Evolutionary conservation across 2,113 vertebrate genomes (phyloP).

Genomic region (Chaetorhynchus papuensis): DNA sequence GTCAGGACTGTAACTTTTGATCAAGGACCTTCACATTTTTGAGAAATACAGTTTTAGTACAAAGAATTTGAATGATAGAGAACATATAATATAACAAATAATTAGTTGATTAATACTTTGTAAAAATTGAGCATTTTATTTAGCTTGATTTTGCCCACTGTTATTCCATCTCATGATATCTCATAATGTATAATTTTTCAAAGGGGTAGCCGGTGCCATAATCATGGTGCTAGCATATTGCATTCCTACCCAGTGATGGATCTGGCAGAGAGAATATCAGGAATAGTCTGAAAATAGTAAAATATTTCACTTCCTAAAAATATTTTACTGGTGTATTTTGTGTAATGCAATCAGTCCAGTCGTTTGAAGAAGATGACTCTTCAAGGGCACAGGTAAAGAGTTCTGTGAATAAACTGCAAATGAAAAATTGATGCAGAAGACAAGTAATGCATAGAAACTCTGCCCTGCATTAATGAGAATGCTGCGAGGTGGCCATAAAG

Average conservation of each 20-base stretch:
- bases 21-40: neutral
- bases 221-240: neutral
- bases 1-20: neutral
- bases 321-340: neutral
- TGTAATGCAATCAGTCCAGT: neutral
- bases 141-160: neutral
- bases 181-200: neutral
- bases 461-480: slow-evolving; percentile 36
- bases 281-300: neutral
- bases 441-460: slow-evolving; percentile 22
- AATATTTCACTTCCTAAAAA: neutral
- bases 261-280: neutral
- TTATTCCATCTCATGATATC: neutral
- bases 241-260: neutral
- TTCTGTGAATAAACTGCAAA: slow-evolving; percentile 31
- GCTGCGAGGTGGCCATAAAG: neutral
- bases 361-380: slow-evolving; percentile 21
- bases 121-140: neutral
- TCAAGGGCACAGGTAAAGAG: slow-evolving; percentile 31
- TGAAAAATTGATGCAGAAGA: slow-evolving; percentile 53
- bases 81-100: neutral
- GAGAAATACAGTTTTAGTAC: neutral
- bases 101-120: neutral
- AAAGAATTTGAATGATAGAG: neutral
- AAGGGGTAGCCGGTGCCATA: neutral